Percentiles rank a stretch among this genome's conserved stretches.
phyloP scores from a whole-genome alignment of 2,797 vertebrate genomes.

The Cossypha caffra region DNA sequence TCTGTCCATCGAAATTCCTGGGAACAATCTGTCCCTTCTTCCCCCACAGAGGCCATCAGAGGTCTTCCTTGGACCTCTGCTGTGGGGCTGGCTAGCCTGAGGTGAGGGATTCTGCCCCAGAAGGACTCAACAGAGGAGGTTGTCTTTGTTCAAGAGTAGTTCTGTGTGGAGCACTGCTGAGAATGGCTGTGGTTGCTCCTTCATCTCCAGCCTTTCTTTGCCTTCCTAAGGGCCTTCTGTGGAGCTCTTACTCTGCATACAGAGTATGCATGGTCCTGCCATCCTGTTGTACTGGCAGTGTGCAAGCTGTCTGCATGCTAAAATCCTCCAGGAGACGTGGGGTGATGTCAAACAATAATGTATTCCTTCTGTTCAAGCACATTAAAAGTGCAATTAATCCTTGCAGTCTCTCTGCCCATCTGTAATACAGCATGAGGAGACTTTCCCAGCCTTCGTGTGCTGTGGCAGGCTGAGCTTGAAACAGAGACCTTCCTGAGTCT shows the following conservation, averaged over 20 bases:
- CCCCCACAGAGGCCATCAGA: fast-evolving
- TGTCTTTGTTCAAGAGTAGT: neutral
- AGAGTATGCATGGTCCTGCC: neutral
- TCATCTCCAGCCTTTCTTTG: neutral
- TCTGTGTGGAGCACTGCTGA: neutral
- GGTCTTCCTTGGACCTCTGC: neutral
- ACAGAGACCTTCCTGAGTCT: neutral
- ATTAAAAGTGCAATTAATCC: constrained; percentile 46
- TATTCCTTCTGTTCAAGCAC: constrained; percentile 29
- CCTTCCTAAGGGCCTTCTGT: neutral
- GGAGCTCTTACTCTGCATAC: neutral
- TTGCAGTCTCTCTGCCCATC: neutral
- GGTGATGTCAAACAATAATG: constrained; percentile 32
- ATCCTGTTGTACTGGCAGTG: neutral
- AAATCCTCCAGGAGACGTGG: neutral
- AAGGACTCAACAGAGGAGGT: neutral
- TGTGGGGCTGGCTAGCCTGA: neutral
- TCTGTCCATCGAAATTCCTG: neutral
- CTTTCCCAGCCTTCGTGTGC: neutral
- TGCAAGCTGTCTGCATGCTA: neutral
- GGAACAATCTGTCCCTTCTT: neutral
- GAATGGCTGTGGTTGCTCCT: neutral
- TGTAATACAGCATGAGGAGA: neutral
- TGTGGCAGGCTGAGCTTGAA: neutral
- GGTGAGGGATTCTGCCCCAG: neutral